Evolutionary conservation across 1,140 invertebrate genomes (phyloP).

Genomic region (Schmidtea mediterranea): DNA sequence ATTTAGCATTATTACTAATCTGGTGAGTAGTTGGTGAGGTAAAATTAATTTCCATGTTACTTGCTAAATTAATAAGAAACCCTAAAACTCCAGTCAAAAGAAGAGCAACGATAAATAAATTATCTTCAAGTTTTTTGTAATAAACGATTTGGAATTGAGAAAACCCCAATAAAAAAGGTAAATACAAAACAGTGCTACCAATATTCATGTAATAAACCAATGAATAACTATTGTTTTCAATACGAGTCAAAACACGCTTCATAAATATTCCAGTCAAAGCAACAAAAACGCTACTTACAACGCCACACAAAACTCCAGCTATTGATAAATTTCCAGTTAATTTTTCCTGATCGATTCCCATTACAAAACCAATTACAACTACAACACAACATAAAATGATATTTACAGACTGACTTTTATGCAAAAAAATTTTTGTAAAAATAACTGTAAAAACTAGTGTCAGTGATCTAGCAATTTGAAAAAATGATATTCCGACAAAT

Average conservation of each 20-base stretch:
- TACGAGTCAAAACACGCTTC: slow-evolving; percentile 13
- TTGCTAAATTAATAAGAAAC: slow-evolving; percentile 19
- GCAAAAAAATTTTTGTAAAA: slow-evolving; percentile 15
- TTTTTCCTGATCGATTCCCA: slow-evolving; percentile 21
- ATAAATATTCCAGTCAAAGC: slow-evolving; percentile 20
- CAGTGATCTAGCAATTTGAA: slow-evolving; percentile 22
- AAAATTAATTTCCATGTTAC: slow-evolving; percentile 20
- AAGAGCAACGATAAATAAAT: slow-evolving; percentile 14
- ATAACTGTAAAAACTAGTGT: slow-evolving; percentile 23
- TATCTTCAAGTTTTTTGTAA: slow-evolving; percentile 8
- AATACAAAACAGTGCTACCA: slow-evolving; percentile 16
- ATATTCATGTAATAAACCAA: slow-evolving; percentile 18
- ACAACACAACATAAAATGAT: slow-evolving; percentile 16
- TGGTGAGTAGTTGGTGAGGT: slow-evolving; percentile 25
- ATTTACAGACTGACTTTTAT: slow-evolving; percentile 11
- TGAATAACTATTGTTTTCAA: slow-evolving; percentile 14
- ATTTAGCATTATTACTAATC: slow-evolving; percentile 24
- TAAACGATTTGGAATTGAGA: slow-evolving; percentile 13
- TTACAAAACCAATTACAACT: slow-evolving; percentile 18
- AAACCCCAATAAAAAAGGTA: slow-evolving; percentile 15
- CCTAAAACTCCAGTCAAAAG: slow-evolving; percentile 16
- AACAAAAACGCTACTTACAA: slow-evolving; percentile 13
- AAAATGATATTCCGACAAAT: slow-evolving; percentile 15
- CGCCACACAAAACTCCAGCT: slow-evolving; percentile 13
- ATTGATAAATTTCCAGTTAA: slow-evolving; percentile 9